Percentiles rank a stretch among this genome's conserved stretches.
These are phyloP conservation scores for Gila orcuttii DNA, from an alignment of 2,113 vertebrate genomes.

Conservation along the genomic window DNA sequence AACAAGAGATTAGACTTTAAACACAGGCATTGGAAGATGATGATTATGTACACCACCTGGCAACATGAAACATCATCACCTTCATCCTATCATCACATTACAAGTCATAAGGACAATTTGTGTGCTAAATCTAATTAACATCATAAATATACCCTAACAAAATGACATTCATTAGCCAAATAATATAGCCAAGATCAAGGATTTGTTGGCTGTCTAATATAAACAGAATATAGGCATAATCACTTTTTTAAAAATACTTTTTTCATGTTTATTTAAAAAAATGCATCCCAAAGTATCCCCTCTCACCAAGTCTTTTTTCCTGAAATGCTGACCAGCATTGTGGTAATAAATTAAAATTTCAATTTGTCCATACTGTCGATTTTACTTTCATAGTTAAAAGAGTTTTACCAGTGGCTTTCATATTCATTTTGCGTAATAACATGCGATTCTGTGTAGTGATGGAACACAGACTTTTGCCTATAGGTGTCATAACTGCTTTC, in stretches of 20 bases:
- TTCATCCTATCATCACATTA: not conserved
- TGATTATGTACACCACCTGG: conserved; percentile 36
- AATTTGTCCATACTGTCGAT: too few relatives aligned
- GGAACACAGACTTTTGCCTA: too few relatives aligned
- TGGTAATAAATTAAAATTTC: too few relatives aligned
- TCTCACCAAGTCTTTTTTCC: not conserved
- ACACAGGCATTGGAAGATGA: conserved; percentile 56
- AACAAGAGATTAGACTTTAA: conserved; percentile 85
- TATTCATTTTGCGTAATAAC: too few relatives aligned
- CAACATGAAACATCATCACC: not conserved
- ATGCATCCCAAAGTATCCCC: not conserved
- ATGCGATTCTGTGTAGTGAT: too few relatives aligned
- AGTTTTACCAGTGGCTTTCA: too few relatives aligned
- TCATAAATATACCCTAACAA: too few relatives aligned
- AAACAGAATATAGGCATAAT: not conserved
- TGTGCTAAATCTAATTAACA: not conserved
- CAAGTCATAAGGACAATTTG: not conserved
- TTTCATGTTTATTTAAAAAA: not conserved
- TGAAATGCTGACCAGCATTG: not conserved
- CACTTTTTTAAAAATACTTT: not conserved
- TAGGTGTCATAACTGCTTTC: too few relatives aligned
- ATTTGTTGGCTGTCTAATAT: not conserved
- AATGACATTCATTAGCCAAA: too few relatives aligned
- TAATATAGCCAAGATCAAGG: not conserved
- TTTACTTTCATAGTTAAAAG: too few relatives aligned